Evolutionary conservation across 1,140 invertebrate species (phyloP), one percentile per base, ranked within the genome.

Genomic region (Notospermus geniculatus): DNA sequence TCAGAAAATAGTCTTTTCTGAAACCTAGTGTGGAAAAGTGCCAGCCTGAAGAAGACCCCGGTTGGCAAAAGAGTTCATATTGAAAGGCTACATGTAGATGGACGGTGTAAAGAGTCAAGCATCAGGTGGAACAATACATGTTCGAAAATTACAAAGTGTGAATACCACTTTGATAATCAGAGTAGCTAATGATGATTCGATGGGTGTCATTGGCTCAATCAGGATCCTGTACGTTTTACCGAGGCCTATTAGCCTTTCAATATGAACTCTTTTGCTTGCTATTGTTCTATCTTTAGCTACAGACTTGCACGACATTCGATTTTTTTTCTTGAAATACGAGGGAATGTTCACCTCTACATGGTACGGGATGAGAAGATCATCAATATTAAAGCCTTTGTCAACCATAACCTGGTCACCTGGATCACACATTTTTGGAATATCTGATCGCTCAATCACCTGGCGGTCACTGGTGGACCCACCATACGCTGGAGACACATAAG

Each of bases 391-490:
- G n/a, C n/a, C n/a, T n/a, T n/a, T n/a, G n/a, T n/a, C n/a, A n/a
- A n/a, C n/a, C n/a, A n/a, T n/a, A n/a, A n/a, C n/a, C n/a, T 57
- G 25, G 36, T 63, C 57, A 17, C 46, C 23, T 15, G 5, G 46
- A 28, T 63, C 45, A 39, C 23, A 45, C 45, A 36, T 60, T 32
- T 19, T 2, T 25, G 30, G 25, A 1, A 63, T n/a, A 32, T 39
- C 60, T n/a, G 28, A 36, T 54, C 62, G n/a, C 36, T 63, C 57
- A 45, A 32, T 27, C 19, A 63, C 53, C 32, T 60, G 57, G 22
- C 62, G 46, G 57, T 63, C 62, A 60, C 62, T 63, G 11, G 57
- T 32, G 27, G 57, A n/a, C n/a, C n/a, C n/a, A n/a, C n/a, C n/a
- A n/a, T n/a, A n/a, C n/a, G n/a, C n/a, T n/a, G n/a, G n/a, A 59